Base-by-base conservation (phyloP, 2,113 vertebrate genomes). In the Corythoichthys haematopterus region DNA sequence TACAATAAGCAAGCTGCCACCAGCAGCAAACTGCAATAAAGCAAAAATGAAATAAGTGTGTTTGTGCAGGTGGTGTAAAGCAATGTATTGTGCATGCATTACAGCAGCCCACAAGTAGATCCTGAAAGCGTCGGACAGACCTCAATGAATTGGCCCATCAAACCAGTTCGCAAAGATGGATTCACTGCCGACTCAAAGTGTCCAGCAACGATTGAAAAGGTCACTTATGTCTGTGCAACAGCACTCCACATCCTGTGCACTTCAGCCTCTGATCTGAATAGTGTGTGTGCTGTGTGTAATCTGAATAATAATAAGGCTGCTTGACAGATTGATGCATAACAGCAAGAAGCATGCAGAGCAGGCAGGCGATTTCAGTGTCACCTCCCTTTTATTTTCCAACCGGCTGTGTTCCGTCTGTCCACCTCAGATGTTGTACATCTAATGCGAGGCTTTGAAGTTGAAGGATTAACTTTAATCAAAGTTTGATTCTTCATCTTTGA, bases 311-410 rank as follows among this genome's bases (percentile, higher is more conserved):
- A 91, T 87, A 79, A 86, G 87, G 76, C 45, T 40, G 65, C 65
- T 73, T 92, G 92, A 91, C 88, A 89, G 90, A 91, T 91, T 90
- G 88, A 92, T 89, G 88, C 80, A 87, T 90, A 92, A 92, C 90
- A 85, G 78, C 75, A 82, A 80, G 46, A 72, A 88, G 85, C 91
- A 88, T 86, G 78, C 86, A 88, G 79, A 83, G 71, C 83, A 81
- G 77, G 55, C 3, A 6, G 71, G 55, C 77, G 61, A 72, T 72
- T 79, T 80, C 67, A 66, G 72, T 81, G 85, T 82, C 83, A 72
- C 65, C 71, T 81, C 79, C 70, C 72, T 81, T 57, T 88, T 80
- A 77, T 45, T 78, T 75, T 79, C 66, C 78, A 35, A 53, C 6
- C 15, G 71, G 57, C 52, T 73, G 66, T 2, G 59, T 80, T 85